These are phyloP conservation scores for Bradynema listronoti DNA, from an alignment of 1,140 invertebrate genomes.

Conservation along the genomic window DNA sequence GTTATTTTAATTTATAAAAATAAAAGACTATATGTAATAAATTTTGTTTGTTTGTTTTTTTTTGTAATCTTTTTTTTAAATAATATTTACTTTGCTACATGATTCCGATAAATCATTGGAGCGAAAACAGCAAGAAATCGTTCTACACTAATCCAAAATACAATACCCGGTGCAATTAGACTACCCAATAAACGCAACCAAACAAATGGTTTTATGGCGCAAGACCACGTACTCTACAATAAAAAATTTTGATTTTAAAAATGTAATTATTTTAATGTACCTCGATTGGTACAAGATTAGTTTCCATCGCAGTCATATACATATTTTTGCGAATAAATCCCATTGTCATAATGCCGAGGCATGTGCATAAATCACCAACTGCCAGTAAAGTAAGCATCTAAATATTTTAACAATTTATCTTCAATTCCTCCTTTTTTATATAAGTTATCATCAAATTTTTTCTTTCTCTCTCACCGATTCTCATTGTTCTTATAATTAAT, in stretches of 20 bases:
- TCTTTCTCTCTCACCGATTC: no score
- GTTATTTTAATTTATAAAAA: conserved; percentile 1
- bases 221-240: conserved; percentile 32
- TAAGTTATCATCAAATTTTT: no score
- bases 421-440: no score
- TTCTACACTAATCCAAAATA: conserved; percentile 34
- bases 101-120: conserved; percentile 18
- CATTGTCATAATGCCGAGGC: conserved; percentile 17
- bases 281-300: conserved; percentile 12
- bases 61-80: not conserved
- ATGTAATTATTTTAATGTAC: not conserved
- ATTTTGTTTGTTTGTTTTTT: not conserved
- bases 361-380: conserved; percentile 25
- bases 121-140: conserved; percentile 31
- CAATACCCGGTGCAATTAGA: conserved; percentile 18
- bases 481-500: no score
- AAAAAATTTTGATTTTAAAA: conserved; percentile 14
- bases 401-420: not conserved
- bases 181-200: conserved; percentile 23
- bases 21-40: not conserved
- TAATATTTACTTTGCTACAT: conserved; percentile 19
- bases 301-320: conserved; percentile 16
- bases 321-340: conserved; percentile 18
- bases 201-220: conserved; percentile 29
- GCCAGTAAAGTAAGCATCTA: conserved; percentile 27